These are phyloP conservation scores for Leucania comma DNA, from an alignment of 2,888 invertebrate species.

Conservation along the genomic window DNA sequence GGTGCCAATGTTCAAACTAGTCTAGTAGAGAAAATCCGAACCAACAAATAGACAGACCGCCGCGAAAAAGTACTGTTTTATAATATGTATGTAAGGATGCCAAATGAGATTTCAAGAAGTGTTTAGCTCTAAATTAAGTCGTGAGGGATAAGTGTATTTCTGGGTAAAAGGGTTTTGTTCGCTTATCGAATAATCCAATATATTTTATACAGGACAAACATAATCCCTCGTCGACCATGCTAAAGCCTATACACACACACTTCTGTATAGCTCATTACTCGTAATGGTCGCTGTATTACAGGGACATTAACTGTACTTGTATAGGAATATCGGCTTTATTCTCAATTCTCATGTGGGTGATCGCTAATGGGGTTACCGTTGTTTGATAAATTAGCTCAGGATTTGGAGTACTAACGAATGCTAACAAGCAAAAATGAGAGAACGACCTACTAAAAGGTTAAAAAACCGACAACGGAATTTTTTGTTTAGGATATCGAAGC, in stretches of 20 bases:
- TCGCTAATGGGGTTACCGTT: conserved; percentile 9
- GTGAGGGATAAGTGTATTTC: conserved; percentile 5
- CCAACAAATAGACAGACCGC: background rate
- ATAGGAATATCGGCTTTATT: conserved; percentile 24
- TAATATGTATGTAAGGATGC: background rate
- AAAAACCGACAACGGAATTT: background rate
- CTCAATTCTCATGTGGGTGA: conserved; percentile 17
- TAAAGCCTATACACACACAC: conserved; percentile 35
- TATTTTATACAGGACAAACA: conserved; percentile 46
- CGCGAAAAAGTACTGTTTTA: too few species aligned
- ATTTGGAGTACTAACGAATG: conserved; percentile 1
- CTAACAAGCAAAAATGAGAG: conserved; percentile 1
- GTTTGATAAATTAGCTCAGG: conserved; percentile 26
- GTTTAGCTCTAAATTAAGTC: conserved; percentile 1
- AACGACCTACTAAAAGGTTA: background rate
- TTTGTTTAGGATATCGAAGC: background rate
- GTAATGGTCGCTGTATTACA: conserved; percentile 42
- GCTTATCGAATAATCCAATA: conserved; percentile 30
- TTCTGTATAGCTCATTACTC: conserved; percentile 36
- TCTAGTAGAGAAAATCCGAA: too few species aligned
- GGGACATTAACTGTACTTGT: conserved; percentile 19
- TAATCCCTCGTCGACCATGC: conserved; percentile 34
- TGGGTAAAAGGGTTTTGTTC: conserved; percentile 8
- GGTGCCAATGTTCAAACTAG: too few species aligned
- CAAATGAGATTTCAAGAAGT: conserved; percentile 5